Evolutionary conservation across 2,113 vertebrate species (phyloP), one percentile per base, ranked within the genome.

Genomic region (Pelecanus crispus): DNA sequence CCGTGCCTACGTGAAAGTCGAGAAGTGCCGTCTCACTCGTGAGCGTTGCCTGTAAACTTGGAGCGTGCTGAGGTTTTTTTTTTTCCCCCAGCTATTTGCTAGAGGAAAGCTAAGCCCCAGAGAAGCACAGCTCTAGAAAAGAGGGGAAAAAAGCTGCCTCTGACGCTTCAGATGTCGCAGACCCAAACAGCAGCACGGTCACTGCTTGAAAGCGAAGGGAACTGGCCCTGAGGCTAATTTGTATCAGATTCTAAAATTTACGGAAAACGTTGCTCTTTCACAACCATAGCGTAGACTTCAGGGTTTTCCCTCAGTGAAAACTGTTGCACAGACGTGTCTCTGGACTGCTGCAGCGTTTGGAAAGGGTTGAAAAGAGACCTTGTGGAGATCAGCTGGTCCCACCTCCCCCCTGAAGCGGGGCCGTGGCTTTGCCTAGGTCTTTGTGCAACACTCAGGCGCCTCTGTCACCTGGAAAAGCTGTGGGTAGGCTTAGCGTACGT

Each of bases 1-100:
- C 1, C 0, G 2, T 0, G 0, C 1, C 1, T 34, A 7, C 49
- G 0, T 6, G 18, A 2, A 20, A 3, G 11, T 10, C 1, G 1
- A 20, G n/a, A 26, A 18, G 40, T 28, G 34, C 24, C 47, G 2
- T 15, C 65, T 24, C 10, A 0, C 32, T 55, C 4, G 2, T 8
- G 32, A 26, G 52, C 6, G 0, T 53, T 5, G 14, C 86, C 65
- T 22, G 29, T 4, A 10, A 62, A 7, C 49, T 6, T 50, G 3
- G 53, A 58, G 17, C 38, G 26, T 38, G 65, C 63, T 2, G 12
- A 47, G 77, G 13, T 18, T 10, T 40, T 53, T 24, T n/a, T n/a
- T 20, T 47, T 47, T 47, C 21, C 42, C 45, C 36, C 50, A 8
- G 32, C 45, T 15, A 4, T 73, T 73, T 61, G 25, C 45, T 68